These are phyloP conservation scores for Zenarchopterus dispar DNA, from an alignment of 2,797 vertebrate species.

Conservation along the genomic window DNA sequence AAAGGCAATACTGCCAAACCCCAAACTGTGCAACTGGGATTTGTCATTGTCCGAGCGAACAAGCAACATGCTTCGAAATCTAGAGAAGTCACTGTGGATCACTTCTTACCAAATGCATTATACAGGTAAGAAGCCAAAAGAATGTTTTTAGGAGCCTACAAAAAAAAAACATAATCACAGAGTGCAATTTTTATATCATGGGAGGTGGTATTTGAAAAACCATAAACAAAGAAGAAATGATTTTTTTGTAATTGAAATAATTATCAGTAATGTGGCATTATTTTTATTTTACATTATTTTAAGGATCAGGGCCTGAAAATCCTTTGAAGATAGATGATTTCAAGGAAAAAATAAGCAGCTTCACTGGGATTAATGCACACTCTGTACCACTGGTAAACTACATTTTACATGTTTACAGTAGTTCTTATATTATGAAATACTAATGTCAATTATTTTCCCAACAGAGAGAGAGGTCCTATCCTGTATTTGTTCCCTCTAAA, in stretches of 20 bases:
- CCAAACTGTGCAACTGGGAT: conserved; percentile 67
- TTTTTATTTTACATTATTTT: conserved; percentile 47
- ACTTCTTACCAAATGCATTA: conserved; percentile 82
- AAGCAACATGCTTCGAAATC: conserved; percentile 79
- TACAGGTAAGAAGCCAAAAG: conserved; percentile 70
- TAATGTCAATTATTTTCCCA: conserved; percentile 17
- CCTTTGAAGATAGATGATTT: conserved; percentile 78
- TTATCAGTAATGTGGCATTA: conserved; percentile 1
- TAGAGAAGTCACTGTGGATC: conserved; percentile 80
- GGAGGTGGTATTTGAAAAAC: background rate
- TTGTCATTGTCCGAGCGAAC: conserved; percentile 69
- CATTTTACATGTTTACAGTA: background rate
- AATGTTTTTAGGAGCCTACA: conserved; percentile 1
- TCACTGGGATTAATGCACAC: conserved; percentile 58
- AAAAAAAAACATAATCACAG: background rate
- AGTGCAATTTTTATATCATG: background rate
- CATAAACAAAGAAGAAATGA: background rate
- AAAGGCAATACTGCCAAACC: conserved; percentile 73
- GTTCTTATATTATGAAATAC: background rate
- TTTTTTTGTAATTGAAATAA: background rate
- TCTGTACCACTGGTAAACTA: conserved; percentile 70
- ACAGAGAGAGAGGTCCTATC: conserved; percentile 79
- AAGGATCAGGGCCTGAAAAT: conserved; percentile 78
- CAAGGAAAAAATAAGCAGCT: conserved; percentile 68
- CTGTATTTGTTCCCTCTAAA: conserved; percentile 66